These are phyloP conservation scores for Orthonychiurus folsomi DNA, from an alignment of 2,888 invertebrate species.

Conservation along the genomic window DNA sequence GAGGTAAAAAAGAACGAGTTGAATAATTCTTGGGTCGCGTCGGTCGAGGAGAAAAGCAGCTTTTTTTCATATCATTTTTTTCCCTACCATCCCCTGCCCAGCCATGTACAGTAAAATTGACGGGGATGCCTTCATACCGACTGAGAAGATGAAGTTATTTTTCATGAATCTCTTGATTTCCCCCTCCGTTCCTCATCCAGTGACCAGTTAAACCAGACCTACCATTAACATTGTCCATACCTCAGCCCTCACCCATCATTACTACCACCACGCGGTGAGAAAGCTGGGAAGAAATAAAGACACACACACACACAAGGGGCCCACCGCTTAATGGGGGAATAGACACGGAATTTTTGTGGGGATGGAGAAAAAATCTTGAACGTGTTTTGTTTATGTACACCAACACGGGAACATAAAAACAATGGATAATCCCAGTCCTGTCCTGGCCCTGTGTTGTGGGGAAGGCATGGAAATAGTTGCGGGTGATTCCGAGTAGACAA, in stretches of 20 bases:
- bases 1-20: neutral
- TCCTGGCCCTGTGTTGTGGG: too few relatives aligned
- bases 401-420: too few relatives aligned
- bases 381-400: conserved; percentile 7
- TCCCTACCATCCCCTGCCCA: neutral
- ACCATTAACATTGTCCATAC: conserved; percentile 28
- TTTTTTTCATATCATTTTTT: neutral
- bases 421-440: too few relatives aligned
- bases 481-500: too few relatives aligned
- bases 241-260: conserved; percentile 30
- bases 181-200: neutral
- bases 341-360: neutral
- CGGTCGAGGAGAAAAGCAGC: neutral
- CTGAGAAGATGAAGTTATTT: conserved; percentile 24
- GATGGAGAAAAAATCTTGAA: too few relatives aligned
- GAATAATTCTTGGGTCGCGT: neutral
- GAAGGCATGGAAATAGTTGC: too few relatives aligned
- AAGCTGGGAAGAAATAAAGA: conserved; percentile 21
- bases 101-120: conserved; percentile 13
- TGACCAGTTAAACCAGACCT: conserved; percentile 25
- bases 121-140: conserved; percentile 15
- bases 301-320: conserved; percentile 3
- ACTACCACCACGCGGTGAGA: conserved; percentile 36
- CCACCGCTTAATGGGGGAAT: neutral
- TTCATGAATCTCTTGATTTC: conserved; percentile 25